Conservation (phyloP, 2,888 invertebrate genomes). For the Epinotia brunnichana region DNA sequence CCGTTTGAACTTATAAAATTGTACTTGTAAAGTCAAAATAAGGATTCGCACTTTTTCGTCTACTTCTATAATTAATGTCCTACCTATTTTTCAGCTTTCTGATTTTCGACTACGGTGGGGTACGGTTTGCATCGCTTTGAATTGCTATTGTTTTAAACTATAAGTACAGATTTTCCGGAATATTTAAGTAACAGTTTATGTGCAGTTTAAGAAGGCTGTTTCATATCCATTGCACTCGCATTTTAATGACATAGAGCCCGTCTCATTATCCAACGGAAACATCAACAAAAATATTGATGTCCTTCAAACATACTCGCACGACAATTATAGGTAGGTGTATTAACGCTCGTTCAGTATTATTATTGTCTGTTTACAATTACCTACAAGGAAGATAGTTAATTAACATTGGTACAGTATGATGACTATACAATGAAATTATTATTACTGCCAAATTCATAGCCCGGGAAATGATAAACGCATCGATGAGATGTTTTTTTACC, state of each 20-base stretch:
- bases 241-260: slow-evolving; percentile 9
- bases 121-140: neutral
- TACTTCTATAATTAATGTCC: no score
- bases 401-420: slow-evolving; percentile 3
- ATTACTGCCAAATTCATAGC: slow-evolving; percentile 16
- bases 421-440: slow-evolving; percentile 8
- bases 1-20: no score
- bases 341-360: neutral
- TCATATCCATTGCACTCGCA: slow-evolving; percentile 15
- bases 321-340: neutral
- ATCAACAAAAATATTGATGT: slow-evolving; percentile 15
- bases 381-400: slow-evolving; percentile 14
- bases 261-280: slow-evolving; percentile 8
- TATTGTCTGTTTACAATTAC: slow-evolving; percentile 6
- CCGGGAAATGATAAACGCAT: slow-evolving; percentile 1
- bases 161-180: neutral
- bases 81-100: neutral
- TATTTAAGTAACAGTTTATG: neutral
- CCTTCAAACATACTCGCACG: slow-evolving; percentile 5
- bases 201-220: slow-evolving; percentile 9
- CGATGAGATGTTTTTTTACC: slow-evolving; percentile 2
- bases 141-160: neutral
- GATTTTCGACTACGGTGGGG: neutral
- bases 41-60: no score
- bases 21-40: no score